Conservation (phyloP, 2,113 vertebrate species). For the Falcunculus frontatus region DNA sequence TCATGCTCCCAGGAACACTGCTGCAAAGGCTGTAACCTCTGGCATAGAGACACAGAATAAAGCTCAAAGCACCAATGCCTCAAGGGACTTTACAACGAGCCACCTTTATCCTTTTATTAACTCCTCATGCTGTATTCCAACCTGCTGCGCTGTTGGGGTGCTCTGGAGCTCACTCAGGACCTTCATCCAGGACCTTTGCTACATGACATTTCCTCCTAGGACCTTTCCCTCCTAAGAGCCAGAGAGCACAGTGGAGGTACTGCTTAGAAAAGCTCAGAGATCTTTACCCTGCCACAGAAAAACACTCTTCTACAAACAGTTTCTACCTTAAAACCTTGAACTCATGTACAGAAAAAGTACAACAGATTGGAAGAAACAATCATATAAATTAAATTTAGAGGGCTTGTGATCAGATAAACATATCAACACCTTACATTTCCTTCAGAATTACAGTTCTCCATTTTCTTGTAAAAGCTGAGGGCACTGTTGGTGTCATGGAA, state of each 20-base stretch:
- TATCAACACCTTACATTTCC: not conserved
- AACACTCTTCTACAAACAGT: not conserved
- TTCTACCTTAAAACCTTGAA: not conserved
- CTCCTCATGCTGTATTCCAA: not conserved
- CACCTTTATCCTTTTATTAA: not conserved
- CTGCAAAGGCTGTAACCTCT: not conserved
- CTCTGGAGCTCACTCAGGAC: not conserved
- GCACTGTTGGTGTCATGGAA: not conserved
- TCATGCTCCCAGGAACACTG: not conserved
- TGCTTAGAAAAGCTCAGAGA: not conserved
- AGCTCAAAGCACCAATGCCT: not conserved
- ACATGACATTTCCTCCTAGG: rapidly evolving
- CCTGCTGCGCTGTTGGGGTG: not conserved
- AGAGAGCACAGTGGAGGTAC: not conserved
- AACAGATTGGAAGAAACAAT: not conserved
- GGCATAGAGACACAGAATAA: not conserved
- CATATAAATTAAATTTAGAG: not conserved
- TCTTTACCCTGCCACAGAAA: not conserved
- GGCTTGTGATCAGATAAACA: not conserved
- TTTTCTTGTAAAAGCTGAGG: not conserved
- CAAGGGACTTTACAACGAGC: not conserved
- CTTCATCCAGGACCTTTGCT: not conserved
- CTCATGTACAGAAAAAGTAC: not conserved
- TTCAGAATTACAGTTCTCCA: not conserved
- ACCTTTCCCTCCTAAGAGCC: rapidly evolving